phyloP scores from a whole-genome alignment of 2,888 invertebrate species.

The Callosobruchus maculatus region DNA sequence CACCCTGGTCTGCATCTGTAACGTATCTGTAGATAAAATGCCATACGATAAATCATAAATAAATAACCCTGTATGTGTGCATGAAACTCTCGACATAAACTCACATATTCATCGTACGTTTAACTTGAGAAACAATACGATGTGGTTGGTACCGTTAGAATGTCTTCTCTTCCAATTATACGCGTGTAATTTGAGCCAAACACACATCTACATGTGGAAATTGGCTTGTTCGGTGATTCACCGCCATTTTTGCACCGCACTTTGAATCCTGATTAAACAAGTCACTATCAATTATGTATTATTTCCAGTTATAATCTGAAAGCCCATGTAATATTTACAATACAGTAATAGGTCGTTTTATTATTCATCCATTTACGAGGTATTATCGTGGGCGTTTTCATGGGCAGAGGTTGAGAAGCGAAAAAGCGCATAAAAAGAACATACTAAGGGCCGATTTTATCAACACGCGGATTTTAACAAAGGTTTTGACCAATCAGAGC shows the following conservation, averaged over 20 bases:
- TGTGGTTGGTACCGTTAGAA: background rate
- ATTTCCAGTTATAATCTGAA: background rate
- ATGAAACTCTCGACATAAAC: no score
- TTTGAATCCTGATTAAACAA: background rate
- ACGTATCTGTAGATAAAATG: no score
- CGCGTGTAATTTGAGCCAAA: background rate
- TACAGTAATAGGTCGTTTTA: background rate
- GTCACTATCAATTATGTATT: background rate
- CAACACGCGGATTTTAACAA: no score
- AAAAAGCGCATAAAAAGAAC: no score
- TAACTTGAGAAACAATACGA: no score
- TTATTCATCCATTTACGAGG: background rate
- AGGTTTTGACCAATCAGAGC: no score
- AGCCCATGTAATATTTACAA: background rate
- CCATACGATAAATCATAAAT: no score
- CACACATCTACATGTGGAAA: background rate
- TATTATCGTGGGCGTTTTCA: background rate
- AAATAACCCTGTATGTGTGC: no score
- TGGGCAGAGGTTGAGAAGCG: background rate
- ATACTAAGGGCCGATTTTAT: no score
- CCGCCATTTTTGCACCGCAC: background rate
- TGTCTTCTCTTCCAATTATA: background rate
- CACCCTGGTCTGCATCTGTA: no score
- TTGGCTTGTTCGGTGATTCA: background rate
- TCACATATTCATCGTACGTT: no score